These are phyloP conservation scores for Phytoseiulus persimilis DNA, from an alignment of 2,888 invertebrate species.

Conservation along the genomic window DNA sequence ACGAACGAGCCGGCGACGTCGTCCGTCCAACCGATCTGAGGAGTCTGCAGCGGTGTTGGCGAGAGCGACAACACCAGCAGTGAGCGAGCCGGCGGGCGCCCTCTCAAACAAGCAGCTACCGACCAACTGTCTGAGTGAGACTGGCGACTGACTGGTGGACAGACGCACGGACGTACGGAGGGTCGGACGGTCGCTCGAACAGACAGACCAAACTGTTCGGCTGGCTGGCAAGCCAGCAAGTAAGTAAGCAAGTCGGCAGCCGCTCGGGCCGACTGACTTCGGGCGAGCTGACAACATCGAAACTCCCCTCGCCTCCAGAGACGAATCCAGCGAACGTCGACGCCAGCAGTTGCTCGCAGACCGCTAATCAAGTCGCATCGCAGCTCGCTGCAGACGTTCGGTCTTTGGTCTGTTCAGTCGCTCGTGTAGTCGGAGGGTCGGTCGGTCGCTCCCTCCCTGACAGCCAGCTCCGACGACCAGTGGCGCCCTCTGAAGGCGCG, in stretches of 20 bases:
- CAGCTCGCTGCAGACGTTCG: conserved; percentile 22
- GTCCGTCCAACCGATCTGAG: not conserved
- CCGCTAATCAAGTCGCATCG: conserved; percentile 36
- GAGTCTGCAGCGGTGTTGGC: not conserved
- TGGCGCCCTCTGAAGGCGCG: not conserved
- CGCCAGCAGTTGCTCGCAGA: conserved; percentile 29
- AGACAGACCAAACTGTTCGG: not conserved
- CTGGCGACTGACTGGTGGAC: not conserved
- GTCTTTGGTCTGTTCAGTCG: conserved; percentile 15
- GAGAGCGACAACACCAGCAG: not conserved
- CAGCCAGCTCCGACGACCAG: not conserved
- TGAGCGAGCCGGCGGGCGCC: not conserved
- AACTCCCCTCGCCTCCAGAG: conserved; percentile 28
- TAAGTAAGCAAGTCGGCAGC: not conserved
- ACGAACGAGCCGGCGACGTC: not conserved
- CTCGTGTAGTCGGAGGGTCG: not conserved
- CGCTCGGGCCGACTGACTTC: not conserved
- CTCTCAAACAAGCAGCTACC: not conserved
- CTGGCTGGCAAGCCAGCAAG: too few relatives aligned
- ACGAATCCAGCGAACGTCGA: conserved; percentile 23
- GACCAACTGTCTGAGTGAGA: not conserved
- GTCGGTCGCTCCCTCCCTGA: not conserved
- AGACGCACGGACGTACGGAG: not conserved
- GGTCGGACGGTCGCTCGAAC: not conserved
- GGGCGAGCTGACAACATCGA: not conserved